A percentile compares a stretch with the other conserved stretches of the same genome.
These are phyloP conservation scores for Camponotus pennsylvanicus DNA, from an alignment of 1,140 invertebrate species.

Conservation along the genomic window DNA sequence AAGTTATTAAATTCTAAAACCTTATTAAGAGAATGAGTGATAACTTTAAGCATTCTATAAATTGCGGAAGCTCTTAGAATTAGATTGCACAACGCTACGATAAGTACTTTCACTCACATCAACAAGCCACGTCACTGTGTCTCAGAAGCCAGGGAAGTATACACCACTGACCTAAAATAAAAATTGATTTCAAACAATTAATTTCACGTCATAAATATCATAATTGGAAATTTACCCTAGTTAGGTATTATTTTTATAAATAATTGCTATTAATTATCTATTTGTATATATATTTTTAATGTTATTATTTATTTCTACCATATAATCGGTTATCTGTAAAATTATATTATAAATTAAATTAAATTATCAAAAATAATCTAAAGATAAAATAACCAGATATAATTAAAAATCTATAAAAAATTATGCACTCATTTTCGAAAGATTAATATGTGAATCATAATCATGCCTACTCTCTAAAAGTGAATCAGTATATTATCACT, in stretches of 20 bases:
- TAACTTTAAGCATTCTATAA: neutral
- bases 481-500: too few species aligned
- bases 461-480: too few species aligned
- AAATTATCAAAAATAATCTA: neutral
- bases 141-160: conserved; percentile 82
- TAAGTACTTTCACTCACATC: conserved; percentile 82
- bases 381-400: neutral
- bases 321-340: neutral
- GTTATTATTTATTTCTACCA: neutral
- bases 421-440: neutral
- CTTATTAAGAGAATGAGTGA: conserved; percentile 13
- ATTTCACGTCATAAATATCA: neutral
- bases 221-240: conserved; percentile 9
- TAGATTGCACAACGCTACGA: conserved; percentile 54
- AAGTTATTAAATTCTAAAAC: conserved; percentile 12
- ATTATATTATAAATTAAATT: neutral
- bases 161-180: conserved; percentile 84
- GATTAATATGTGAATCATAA: neutral
- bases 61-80: conserved; percentile 1
- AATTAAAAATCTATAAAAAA: neutral
- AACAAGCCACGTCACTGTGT: conserved; percentile 80
- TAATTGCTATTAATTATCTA: neutral
- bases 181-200: conserved; percentile 38
- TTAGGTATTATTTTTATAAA: neutral
- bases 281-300: neutral